Conservation (phyloP, 2,888 invertebrate genomes). For the Pediacus dermestoides region DNA sequence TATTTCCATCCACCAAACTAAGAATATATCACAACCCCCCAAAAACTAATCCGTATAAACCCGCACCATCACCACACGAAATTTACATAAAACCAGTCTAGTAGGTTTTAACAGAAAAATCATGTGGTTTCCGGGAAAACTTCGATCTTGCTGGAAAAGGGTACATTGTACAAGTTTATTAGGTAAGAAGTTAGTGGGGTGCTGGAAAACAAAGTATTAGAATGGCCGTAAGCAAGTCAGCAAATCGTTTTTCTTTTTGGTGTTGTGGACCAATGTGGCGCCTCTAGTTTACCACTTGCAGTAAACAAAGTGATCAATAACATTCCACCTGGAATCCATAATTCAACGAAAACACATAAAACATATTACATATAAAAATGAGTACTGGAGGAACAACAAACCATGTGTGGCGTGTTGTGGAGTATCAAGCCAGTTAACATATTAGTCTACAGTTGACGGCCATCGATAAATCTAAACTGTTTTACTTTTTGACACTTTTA, state of each 20-base stretch:
- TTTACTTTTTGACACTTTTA: constrained; percentile 18
- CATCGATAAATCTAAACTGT: constrained; percentile 21
- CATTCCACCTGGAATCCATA: constrained; percentile 40
- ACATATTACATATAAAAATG: constrained; percentile 17
- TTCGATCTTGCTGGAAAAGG: too few species aligned
- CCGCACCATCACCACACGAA: too few species aligned
- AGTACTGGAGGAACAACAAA: constrained; percentile 21
- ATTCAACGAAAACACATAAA: constrained; percentile 41
- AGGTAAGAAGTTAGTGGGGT: constrained; percentile 5
- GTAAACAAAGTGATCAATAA: constrained; percentile 44
- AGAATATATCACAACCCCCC: too few species aligned
- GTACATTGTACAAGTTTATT: too few species aligned
- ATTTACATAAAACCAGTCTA: too few species aligned
- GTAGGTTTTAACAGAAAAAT: too few species aligned
- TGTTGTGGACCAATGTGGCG: constrained; percentile 28
- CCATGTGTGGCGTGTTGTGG: too few species aligned
- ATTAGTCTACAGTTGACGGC: constrained; percentile 16
- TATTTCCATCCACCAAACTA: constrained; percentile 6
- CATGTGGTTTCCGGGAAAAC: too few species aligned
- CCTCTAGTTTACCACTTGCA: constrained; percentile 27
- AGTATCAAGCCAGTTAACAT: constrained; percentile 25
- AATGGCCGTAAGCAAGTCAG: constrained; percentile 12
- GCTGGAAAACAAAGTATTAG: background rate
- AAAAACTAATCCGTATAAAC: too few species aligned
- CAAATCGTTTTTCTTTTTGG: too few species aligned